phyloP scores from a whole-genome alignment of 2,888 invertebrate species.

The Pammene aurita region DNA sequence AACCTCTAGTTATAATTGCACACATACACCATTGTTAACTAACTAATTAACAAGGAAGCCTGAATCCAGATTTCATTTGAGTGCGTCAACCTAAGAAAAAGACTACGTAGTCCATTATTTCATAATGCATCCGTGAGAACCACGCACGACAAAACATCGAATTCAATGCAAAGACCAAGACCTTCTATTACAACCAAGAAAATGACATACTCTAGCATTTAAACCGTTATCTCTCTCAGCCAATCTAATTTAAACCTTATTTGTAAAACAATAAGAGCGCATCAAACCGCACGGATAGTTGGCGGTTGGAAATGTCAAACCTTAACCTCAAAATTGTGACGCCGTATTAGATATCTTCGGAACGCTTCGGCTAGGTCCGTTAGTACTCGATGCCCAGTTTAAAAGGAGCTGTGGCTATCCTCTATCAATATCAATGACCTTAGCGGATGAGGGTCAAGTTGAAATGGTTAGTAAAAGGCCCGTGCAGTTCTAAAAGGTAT shows the following conservation, averaged over 20 bases:
- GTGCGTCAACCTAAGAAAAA: constrained; percentile 47
- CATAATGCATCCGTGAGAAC: constrained; percentile 64
- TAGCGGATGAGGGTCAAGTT: constrained; percentile 53
- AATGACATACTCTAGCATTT: constrained; percentile 71
- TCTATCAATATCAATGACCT: constrained; percentile 47
- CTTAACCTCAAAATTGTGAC: constrained; percentile 83
- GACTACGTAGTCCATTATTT: constrained; percentile 58
- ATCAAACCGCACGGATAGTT: constrained; percentile 45
- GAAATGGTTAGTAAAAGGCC: constrained; percentile 57
- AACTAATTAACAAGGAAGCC: constrained; percentile 24
- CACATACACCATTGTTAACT: constrained; percentile 18
- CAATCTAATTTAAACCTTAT: constrained; percentile 58
- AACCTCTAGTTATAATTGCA: constrained; percentile 1
- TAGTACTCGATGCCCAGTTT: constrained; percentile 54
- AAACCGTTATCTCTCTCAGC: constrained; percentile 50
- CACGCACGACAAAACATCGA: constrained; percentile 56
- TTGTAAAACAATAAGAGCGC: constrained; percentile 46
- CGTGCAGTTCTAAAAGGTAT: constrained; percentile 2
- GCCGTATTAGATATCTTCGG: constrained; percentile 74
- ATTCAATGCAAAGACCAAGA: constrained; percentile 81
- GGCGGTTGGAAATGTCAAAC: constrained; percentile 79
- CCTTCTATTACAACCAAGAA: constrained; percentile 69
- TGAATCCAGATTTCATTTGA: constrained; percentile 21
- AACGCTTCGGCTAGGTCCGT: constrained; percentile 56
- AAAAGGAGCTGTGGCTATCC: constrained; percentile 49